A percentile compares a stretch with the other conserved stretches of the same genome.
phyloP scores from a whole-genome alignment of 2,888 invertebrate species.

The Nephrotoma guestfalica region DNA sequence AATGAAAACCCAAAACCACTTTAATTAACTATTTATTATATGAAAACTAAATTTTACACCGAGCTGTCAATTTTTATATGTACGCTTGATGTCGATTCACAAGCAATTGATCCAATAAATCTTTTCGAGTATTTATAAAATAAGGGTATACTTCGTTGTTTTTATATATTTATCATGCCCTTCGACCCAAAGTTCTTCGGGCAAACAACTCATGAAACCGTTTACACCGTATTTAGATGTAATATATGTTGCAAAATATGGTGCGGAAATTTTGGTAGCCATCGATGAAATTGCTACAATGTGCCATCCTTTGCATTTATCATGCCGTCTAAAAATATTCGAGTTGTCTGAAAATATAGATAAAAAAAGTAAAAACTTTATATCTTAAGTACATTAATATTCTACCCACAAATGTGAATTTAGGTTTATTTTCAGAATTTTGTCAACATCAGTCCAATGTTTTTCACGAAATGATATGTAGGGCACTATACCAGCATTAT shows the following conservation, averaged over 20 bases:
- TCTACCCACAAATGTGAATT: slow-evolving; percentile 14
- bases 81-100: too few species aligned
- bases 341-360: slow-evolving; percentile 24
- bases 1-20: too few species aligned
- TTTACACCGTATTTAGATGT: slow-evolving; percentile 34
- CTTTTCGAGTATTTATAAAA: slow-evolving; percentile 29
- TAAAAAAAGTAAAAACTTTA: neutral
- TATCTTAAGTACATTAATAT: too few species aligned
- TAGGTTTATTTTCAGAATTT: slow-evolving; percentile 20
- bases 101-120: slow-evolving; percentile 27
- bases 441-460: slow-evolving; percentile 26
- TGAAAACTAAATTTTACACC: too few species aligned
- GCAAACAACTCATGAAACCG: slow-evolving; percentile 28
- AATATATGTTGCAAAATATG: slow-evolving; percentile 28
- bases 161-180: slow-evolving; percentile 13
- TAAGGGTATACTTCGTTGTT: slow-evolving; percentile 28
- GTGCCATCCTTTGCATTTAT: slow-evolving; percentile 28
- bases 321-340: slow-evolving; percentile 33
- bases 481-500: slow-evolving; percentile 34
- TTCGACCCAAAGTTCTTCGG: slow-evolving; percentile 15
- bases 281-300: slow-evolving; percentile 33
- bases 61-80: too few species aligned
- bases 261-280: slow-evolving; percentile 23
- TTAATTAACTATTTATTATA: too few species aligned
- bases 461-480: slow-evolving; percentile 26